A percentile compares a stretch with the other conserved stretches of the same genome.
These are phyloP conservation scores for Matsumurasca onukii DNA, from an alignment of 1,140 invertebrate species.

Conservation along the genomic window DNA sequence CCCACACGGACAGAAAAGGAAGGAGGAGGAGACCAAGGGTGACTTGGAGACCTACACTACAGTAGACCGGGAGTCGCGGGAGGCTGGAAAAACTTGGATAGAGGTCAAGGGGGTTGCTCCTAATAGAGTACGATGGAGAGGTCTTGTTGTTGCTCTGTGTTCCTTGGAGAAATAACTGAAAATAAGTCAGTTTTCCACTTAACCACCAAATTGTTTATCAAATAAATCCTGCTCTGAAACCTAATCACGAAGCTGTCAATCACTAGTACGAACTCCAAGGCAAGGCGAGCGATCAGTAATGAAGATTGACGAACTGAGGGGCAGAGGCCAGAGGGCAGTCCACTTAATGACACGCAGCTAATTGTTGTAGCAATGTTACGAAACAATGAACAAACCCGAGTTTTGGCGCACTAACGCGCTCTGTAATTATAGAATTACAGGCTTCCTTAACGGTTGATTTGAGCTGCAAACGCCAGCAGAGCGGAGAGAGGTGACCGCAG, in stretches of 20 bases:
- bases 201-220: too few species aligned
- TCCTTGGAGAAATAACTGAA: background rate
- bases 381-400: background rate
- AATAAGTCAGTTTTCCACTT: background rate
- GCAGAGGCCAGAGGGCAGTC: background rate
- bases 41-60: too few species aligned
- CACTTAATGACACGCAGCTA: background rate
- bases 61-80: background rate
- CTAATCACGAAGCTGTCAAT: background rate
- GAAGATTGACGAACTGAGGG: background rate
- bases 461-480: background rate
- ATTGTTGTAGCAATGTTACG: slow-evolving; percentile 1
- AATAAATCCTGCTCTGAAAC: too few species aligned
- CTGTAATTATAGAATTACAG: slow-evolving; percentile 24
- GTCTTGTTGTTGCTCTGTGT: background rate
- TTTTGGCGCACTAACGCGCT: background rate
- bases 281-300: background rate
- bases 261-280: background rate
- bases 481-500: too few species aligned
- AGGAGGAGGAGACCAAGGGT: too few species aligned
- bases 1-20: too few species aligned
- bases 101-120: too few species aligned
- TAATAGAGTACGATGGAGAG: background rate
- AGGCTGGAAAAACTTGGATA: background rate
- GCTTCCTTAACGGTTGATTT: slow-evolving; percentile 17